phyloP scores from a whole-genome alignment of 2,888 invertebrate species.

The Steinernema carpocapsae region DNA sequence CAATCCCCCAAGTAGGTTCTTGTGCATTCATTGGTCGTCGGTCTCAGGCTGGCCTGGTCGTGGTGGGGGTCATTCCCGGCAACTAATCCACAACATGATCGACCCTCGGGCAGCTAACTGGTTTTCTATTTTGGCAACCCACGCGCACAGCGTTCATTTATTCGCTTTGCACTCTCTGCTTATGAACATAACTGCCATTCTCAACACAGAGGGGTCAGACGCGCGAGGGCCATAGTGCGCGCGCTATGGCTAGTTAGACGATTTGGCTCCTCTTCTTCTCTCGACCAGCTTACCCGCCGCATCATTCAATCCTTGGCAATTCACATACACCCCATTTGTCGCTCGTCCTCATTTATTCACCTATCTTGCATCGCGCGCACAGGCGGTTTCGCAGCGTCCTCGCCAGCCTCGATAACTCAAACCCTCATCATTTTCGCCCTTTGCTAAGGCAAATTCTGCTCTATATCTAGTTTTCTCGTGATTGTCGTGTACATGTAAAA shows the following conservation, averaged over 20 bases:
- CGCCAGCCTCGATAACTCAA: no score
- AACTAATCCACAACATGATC: conserved; percentile 28
- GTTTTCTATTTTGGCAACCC: neutral
- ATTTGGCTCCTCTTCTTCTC: neutral
- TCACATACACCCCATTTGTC: conserved; percentile 30
- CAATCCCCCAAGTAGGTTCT: conserved; percentile 7
- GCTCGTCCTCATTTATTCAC: conserved; percentile 18
- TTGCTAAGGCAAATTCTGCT: neutral
- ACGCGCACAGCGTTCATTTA: neutral
- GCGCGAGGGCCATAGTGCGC: neutral
- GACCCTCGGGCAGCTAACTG: conserved; percentile 11
- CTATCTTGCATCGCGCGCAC: neutral
- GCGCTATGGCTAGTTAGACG: conserved; percentile 9
- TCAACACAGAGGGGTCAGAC: conserved; percentile 5
- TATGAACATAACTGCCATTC: conserved; percentile 19
- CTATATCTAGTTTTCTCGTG: neutral
- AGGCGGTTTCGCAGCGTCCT: no score
- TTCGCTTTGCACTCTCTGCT: conserved; percentile 8
- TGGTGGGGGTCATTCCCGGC: conserved; percentile 11
- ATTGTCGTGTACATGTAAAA: neutral
- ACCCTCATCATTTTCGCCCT: neutral
- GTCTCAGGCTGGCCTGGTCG: no score
- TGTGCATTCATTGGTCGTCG: neutral
- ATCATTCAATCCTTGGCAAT: conserved; percentile 32
- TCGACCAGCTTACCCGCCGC: neutral